Conservation (phyloP, 1,140 invertebrate species). For the Latrodectus geometricus region DNA sequence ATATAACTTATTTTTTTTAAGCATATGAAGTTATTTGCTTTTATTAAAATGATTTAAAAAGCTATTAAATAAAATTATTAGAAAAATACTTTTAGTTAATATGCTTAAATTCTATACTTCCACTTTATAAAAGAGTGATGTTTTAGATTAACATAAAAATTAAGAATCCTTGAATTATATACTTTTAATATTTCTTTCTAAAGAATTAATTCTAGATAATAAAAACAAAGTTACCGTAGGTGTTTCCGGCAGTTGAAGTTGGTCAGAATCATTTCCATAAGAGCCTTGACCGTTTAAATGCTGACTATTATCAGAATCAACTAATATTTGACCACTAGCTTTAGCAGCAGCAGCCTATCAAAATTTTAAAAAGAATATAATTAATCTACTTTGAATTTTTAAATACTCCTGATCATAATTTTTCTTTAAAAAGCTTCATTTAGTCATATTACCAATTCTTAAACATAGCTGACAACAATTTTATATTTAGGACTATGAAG, state of each 20-base stretch:
- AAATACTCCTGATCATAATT: background rate
- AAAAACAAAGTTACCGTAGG: conserved; percentile 38
- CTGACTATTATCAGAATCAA: conserved; percentile 43
- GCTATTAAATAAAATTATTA: too few relatives aligned
- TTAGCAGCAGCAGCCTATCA: conserved; percentile 55
- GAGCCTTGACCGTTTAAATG: conserved; percentile 29
- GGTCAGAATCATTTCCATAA: conserved; percentile 35
- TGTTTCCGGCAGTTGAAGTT: conserved; percentile 32
- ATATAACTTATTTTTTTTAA: too few relatives aligned
- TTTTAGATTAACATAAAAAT: too few relatives aligned
- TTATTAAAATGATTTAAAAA: too few relatives aligned
- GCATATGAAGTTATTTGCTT: too few relatives aligned
- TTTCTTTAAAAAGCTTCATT: background rate
- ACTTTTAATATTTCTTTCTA: too few relatives aligned
- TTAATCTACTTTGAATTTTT: background rate
- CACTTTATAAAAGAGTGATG: too few relatives aligned
- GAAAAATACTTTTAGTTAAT: too few relatives aligned
- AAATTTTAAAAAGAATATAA: background rate
- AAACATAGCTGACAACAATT: background rate
- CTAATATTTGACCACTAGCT: conserved; percentile 33
- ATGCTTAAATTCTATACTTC: too few relatives aligned
- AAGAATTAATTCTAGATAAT: background rate
- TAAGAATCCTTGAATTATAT: too few relatives aligned
- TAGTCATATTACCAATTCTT: background rate
- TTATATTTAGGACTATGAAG: too few relatives aligned